Evolutionary conservation across 2,888 invertebrate genomes (phyloP).

Genomic region (Dusona sp.): DNA sequence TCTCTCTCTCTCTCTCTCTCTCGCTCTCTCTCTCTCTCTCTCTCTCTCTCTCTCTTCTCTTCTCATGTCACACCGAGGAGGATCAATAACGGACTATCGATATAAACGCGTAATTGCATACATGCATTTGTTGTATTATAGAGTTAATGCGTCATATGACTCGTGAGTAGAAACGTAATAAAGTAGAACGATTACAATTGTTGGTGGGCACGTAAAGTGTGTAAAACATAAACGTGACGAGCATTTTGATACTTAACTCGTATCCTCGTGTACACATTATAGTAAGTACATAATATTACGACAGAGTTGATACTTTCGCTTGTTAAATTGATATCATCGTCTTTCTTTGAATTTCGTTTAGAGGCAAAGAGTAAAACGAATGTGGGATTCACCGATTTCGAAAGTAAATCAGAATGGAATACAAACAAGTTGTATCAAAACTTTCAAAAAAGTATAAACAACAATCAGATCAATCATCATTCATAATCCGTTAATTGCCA

Average conservation of each 20-base stretch:
- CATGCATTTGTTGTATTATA: constrained; percentile 54
- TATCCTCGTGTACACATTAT: constrained; percentile 11
- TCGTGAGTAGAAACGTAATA: constrained; percentile 57
- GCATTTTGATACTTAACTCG: constrained; percentile 38
- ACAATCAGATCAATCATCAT: background rate
- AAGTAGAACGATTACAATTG: constrained; percentile 56
- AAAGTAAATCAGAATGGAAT: background rate
- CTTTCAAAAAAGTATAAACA: background rate
- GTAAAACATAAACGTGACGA: constrained; percentile 64
- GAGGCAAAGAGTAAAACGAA: background rate
- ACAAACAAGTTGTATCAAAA: background rate
- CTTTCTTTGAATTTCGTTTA: background rate
- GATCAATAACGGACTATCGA: constrained; percentile 60
- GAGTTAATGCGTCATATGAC: constrained; percentile 63
- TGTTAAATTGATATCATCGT: constrained; percentile 19
- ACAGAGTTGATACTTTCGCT: constrained; percentile 25
- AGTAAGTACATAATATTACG: constrained; percentile 23
- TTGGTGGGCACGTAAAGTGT: constrained; percentile 59
- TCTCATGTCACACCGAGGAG: background rate
- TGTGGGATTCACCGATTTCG: background rate
- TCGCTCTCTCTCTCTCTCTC: no score
- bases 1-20: constrained; percentile 6
- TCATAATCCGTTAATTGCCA: background rate
- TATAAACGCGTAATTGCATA: constrained; percentile 57
- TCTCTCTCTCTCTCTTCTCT: constrained; percentile 2